Percentiles rank a stretch among this genome's conserved stretches.
These are phyloP conservation scores for Sphaerophoria taeniata DNA, from an alignment of 2,888 invertebrate genomes.

Conservation along the genomic window DNA sequence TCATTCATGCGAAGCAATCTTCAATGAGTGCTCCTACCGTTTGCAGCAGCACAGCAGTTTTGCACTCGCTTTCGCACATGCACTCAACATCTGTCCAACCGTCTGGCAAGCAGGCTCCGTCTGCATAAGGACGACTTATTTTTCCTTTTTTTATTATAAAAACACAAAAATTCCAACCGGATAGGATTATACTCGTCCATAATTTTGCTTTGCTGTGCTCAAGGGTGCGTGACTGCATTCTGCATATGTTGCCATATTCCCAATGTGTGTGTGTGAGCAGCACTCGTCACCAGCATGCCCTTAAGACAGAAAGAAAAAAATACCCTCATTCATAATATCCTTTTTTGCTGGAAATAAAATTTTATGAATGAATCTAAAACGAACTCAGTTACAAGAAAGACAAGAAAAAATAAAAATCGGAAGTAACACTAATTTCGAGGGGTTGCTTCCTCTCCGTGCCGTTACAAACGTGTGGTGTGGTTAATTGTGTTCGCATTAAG, in stretches of 20 bases:
- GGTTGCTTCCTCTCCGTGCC: conserved; percentile 39
- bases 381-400: not conserved
- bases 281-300: conserved; percentile 40
- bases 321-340: conserved; percentile 46
- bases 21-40: conserved; percentile 42
- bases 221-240: conserved; percentile 73
- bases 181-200: conserved; percentile 60
- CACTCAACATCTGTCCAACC: conserved; percentile 64
- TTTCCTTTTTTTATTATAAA: conserved; percentile 5
- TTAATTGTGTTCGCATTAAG: conserved; percentile 70
- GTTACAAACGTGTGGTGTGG: conserved; percentile 37
- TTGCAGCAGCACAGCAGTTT: conserved; percentile 30
- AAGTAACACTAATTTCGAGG: conserved; percentile 65
- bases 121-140: conserved; percentile 35
- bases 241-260: conserved; percentile 7
- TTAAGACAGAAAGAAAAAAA: not conserved
- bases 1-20: conserved; percentile 18
- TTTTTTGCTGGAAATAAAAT: conserved; percentile 53
- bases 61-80: conserved; percentile 44
- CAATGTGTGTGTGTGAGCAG: too few species aligned
- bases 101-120: conserved; percentile 47
- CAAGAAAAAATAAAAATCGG: conserved; percentile 46
- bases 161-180: conserved; percentile 62
- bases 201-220: conserved; percentile 36
- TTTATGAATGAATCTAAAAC: conserved; percentile 20